phyloP scores from a whole-genome alignment of 2,113 vertebrate species.

The Orycteropus afer region DNA sequence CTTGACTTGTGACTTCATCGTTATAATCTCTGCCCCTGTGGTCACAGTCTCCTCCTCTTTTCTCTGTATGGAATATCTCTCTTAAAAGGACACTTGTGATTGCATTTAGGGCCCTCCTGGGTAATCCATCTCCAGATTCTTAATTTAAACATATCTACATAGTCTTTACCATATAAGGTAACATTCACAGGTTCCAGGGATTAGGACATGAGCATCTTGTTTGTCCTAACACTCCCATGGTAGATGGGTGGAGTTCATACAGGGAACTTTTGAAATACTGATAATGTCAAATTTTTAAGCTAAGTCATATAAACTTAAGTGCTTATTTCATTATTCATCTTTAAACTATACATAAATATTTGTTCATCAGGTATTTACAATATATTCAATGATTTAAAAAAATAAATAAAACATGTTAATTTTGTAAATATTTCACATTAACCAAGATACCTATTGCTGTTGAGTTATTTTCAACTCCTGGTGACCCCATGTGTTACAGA shows the following conservation, averaged over 20 bases:
- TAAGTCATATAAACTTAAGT: background rate
- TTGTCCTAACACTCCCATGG: background rate
- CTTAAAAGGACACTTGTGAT: background rate
- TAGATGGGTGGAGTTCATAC: background rate
- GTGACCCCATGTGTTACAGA: too few relatives aligned
- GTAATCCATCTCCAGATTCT: background rate
- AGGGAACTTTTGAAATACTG: background rate
- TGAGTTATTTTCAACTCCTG: too few relatives aligned
- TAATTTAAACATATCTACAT: background rate
- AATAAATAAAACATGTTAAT: background rate
- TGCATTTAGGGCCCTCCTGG: too few relatives aligned
- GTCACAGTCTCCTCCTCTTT: background rate
- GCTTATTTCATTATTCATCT: background rate
- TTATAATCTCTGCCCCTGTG: background rate
- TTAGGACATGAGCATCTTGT: background rate
- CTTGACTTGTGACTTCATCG: too few relatives aligned
- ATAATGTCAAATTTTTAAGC: background rate
- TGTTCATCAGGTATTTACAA: background rate
- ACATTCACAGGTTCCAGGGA: background rate
- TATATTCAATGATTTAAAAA: background rate
- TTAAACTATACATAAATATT: background rate
- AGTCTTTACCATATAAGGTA: background rate
- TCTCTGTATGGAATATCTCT: background rate
- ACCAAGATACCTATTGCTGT: too few relatives aligned
- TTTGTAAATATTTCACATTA: background rate